These are phyloP conservation scores for Ptyas mucosa DNA, from an alignment of 2,113 vertebrate genomes.

Conservation along the genomic window DNA sequence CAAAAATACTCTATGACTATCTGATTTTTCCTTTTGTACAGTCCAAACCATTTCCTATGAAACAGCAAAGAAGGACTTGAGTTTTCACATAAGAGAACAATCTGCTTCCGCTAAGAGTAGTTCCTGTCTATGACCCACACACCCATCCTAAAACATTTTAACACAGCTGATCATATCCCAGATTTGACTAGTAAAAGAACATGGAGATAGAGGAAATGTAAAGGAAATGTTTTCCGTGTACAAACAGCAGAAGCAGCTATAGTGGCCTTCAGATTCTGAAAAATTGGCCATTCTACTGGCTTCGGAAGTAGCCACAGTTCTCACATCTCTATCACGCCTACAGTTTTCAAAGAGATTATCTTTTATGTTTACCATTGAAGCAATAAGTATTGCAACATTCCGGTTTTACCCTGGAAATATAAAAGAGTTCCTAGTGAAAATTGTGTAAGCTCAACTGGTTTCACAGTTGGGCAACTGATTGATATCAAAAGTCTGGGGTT, in stretches of 20 bases:
- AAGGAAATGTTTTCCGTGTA: neutral
- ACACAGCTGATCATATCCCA: neutral
- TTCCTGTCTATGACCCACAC: too few species aligned
- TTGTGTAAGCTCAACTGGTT: neutral
- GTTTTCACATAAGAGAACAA: neutral
- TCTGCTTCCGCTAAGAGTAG: neutral
- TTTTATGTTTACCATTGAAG: neutral
- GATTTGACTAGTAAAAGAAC: neutral
- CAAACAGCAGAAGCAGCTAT: neutral
- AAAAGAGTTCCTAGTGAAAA: neutral
- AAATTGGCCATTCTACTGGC: neutral
- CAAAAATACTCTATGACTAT: neutral
- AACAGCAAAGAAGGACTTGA: neutral
- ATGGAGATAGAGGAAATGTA: neutral
- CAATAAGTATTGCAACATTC: slow-evolving; percentile 8
- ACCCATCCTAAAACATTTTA: neutral
- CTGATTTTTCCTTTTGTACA: neutral
- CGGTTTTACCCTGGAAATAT: slow-evolving; percentile 7
- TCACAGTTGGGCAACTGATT: neutral
- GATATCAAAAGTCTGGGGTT: slow-evolving; percentile 26
- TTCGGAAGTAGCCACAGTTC: neutral
- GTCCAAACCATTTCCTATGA: neutral
- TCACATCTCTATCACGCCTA: neutral
- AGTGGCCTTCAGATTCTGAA: neutral
- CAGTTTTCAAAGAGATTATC: neutral